Percentiles rank a stretch among this genome's conserved stretches.
phyloP scores from a whole-genome alignment of 2,888 invertebrate species.

The Leptothorax acervorum region DNA sequence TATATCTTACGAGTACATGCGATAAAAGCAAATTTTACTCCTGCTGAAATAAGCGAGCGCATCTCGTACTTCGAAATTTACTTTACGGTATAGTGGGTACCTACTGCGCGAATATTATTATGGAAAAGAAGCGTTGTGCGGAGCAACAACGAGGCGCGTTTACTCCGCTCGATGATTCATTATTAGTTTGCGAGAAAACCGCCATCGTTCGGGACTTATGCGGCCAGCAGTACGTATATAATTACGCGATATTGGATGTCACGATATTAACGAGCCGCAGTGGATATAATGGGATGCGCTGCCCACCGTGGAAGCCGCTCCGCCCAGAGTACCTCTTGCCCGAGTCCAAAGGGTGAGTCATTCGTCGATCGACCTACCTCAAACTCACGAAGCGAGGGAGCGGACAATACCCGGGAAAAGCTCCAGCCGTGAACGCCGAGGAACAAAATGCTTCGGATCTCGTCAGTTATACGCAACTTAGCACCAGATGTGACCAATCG shows the following conservation, averaged over 20 bases:
- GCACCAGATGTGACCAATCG: slow-evolving; percentile 48
- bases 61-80: background rate
- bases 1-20: background rate
- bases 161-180: slow-evolving; percentile 65
- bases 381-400: slow-evolving; percentile 67
- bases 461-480: slow-evolving; percentile 29
- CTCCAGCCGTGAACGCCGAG: slow-evolving; percentile 12
- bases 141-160: slow-evolving; percentile 45
- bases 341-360: slow-evolving; percentile 72
- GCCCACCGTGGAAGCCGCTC: slow-evolving; percentile 72
- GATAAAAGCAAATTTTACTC: slow-evolving; percentile 15
- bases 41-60: background rate
- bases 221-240: slow-evolving; percentile 67
- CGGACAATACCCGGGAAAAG: slow-evolving; percentile 63
- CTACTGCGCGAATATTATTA: slow-evolving; percentile 29
- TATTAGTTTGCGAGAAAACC: slow-evolving; percentile 51
- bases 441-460: slow-evolving; percentile 16
- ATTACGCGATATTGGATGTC: slow-evolving; percentile 75
- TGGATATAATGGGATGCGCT: slow-evolving; percentile 72
- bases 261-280: slow-evolving; percentile 73
- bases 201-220: slow-evolving; percentile 56
- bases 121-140: slow-evolving; percentile 38
- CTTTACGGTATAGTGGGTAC: background rate
- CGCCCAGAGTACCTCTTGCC: slow-evolving; percentile 60
- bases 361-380: slow-evolving; percentile 77